Evolutionary conservation across 2,888 invertebrate genomes (phyloP), one percentile per base, ranked within the genome.

Genomic region (Agrotis ipsilon): DNA sequence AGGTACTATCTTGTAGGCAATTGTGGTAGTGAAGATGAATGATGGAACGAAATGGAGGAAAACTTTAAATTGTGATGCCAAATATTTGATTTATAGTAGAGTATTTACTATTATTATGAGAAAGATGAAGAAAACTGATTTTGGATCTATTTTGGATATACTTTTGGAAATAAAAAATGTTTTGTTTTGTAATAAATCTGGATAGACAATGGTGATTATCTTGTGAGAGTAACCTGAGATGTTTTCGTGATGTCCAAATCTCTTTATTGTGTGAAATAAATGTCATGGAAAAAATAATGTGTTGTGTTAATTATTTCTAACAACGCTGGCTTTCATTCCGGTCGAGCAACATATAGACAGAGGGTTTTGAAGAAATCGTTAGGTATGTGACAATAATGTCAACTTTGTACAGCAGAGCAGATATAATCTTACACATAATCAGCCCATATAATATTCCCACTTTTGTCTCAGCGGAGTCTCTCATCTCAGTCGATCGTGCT

Each of bases 161-260:
- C 64, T 71, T 81, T 78, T 81, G 57, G 67, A 81, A 67, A 76
- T 21, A 54, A 51, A 51, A 51, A 68, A 60, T 18, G 43, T 74
- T 75, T 75, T 58, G 18, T 27, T 66, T 75, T 80, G 39, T 70
- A 81, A 49, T 58, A 81, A 80, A 76, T 64, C 39, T 61, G 66
- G 66, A 60, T 54, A 45, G 60, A 55, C n/a, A 57, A 48, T 21
- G 51, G 73, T 61, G 24, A 67, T 61, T 55, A 78, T 67, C 71
- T 58, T 55, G 78, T 59, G 55, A 24, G 19, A 67, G 76, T 75
- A 48, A 57, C 39, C 68, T 69, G 69, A 54, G 46, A 64, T 70
- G 57, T 75, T 59, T 55, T 32, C 27, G 13, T 57, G 60, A 70
- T 75, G 27, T 70, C 60, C 70, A 32, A 21, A 21, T 67, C 45